These are phyloP conservation scores for Rhodeus uyekii DNA, from an alignment of 2,797 vertebrate species.

Conservation along the genomic window DNA sequence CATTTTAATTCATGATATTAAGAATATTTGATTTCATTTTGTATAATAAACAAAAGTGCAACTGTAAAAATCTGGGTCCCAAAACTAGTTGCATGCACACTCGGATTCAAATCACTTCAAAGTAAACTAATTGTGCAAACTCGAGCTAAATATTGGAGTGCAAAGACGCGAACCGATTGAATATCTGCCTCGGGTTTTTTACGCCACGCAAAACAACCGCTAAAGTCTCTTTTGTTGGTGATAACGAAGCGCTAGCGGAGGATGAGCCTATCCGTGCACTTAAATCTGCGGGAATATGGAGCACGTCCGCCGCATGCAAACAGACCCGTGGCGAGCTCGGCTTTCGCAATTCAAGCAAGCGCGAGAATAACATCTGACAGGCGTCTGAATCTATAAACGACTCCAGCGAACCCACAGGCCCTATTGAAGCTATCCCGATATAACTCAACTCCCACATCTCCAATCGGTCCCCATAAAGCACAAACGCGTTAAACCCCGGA, in stretches of 20 bases:
- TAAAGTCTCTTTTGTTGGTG: not conserved
- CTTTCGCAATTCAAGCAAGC: not conserved
- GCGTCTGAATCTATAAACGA: constrained; percentile 2
- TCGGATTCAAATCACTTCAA: not conserved
- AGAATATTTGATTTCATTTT: not conserved
- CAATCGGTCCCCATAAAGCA: not conserved
- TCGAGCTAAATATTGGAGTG: not conserved
- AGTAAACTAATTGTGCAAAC: not conserved
- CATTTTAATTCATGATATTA: not conserved
- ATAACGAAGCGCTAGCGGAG: not conserved
- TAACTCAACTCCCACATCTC: constrained; percentile 22
- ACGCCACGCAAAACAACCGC: not conserved
- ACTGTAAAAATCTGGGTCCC: not conserved
- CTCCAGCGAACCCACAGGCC: not conserved
- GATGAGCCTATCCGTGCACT: not conserved
- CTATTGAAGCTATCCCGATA: constrained; percentile 12
- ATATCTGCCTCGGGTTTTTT: not conserved
- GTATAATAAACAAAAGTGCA: not conserved
- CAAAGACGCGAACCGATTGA: not conserved
- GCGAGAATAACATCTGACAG: not conserved
- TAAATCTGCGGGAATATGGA: constrained; percentile 34
- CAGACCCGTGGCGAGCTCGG: constrained; percentile 37
- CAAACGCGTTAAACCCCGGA: constrained; percentile 2
- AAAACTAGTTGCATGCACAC: not conserved
- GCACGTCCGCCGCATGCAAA: constrained; percentile 35